Percentiles rank a stretch among this genome's conserved stretches.
phyloP scores from a whole-genome alignment of 2,888 invertebrate genomes.

The Priocnemis perturbator region DNA sequence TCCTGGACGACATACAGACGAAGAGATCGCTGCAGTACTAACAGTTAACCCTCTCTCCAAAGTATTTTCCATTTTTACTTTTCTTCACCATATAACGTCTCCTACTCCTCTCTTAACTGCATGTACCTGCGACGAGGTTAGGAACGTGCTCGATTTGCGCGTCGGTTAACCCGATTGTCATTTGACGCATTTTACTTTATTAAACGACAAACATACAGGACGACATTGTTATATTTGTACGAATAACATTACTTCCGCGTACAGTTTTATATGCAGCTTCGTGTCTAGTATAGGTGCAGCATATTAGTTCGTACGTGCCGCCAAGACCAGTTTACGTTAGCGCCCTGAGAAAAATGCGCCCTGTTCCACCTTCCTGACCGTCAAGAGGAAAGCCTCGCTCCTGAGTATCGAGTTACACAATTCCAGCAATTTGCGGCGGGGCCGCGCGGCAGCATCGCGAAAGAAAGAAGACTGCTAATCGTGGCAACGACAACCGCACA shows the following conservation, averaged over 20 bases:
- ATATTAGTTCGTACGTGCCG: too few relatives aligned
- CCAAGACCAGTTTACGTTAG: not conserved
- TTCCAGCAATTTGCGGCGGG: conserved; percentile 48
- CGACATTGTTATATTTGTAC: too few relatives aligned
- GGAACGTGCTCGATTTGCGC: too few relatives aligned
- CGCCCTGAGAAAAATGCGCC: conserved; percentile 4
- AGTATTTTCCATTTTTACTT: not conserved
- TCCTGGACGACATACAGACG: conserved; percentile 98
- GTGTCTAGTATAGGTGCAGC: too few relatives aligned
- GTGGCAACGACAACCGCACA: conserved; percentile 56
- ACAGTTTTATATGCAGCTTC: too few relatives aligned
- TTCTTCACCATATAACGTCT: conserved; percentile 5
- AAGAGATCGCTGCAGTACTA: conserved; percentile 98
- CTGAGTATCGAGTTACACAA: conserved; percentile 44
- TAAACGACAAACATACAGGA: too few relatives aligned
- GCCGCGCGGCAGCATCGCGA: conserved; percentile 12
- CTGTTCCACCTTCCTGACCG: too few relatives aligned
- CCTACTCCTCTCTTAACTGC: not conserved
- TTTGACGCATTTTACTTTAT: too few relatives aligned
- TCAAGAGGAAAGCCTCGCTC: too few relatives aligned
- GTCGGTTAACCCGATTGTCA: too few relatives aligned
- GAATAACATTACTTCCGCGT: too few relatives aligned
- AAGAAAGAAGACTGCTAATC: conserved; percentile 54
- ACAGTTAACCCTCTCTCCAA: conserved; percentile 42
- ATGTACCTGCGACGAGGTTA: not conserved